Conservation (phyloP, 2,113 vertebrate species). For the Oncorhynchus mykiss region DNA sequence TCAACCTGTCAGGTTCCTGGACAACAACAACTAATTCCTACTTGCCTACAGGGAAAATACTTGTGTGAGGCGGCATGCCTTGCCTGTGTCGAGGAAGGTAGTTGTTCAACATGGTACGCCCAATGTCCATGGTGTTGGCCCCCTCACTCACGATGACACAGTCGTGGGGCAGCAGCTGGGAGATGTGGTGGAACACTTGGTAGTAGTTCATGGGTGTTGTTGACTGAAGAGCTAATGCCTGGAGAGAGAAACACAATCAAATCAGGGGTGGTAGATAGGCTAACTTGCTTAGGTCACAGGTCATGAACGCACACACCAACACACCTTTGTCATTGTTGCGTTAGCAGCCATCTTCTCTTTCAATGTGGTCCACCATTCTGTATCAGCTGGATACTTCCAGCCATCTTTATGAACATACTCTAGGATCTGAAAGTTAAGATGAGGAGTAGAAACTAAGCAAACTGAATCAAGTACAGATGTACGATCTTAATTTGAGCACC, state of each 20-base stretch:
- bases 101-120: constrained; percentile 92
- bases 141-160: constrained; percentile 94
- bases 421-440: constrained; percentile 75
- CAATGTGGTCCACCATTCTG: constrained; percentile 86
- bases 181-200: constrained; percentile 86
- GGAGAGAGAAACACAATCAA: constrained; percentile 31
- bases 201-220: constrained; percentile 94
- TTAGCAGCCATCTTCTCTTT: constrained; percentile 83
- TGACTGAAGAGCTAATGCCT: constrained; percentile 78
- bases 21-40: neutral
- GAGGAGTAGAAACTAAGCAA: too few relatives aligned
- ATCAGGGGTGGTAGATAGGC: too few relatives aligned
- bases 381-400: constrained; percentile 79
- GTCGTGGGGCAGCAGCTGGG: constrained; percentile 83
- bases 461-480: too few relatives aligned
- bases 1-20: neutral
- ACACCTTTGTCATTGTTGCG: constrained; percentile 81
- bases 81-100: constrained; percentile 87
- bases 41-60: neutral
- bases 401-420: constrained; percentile 67
- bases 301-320: neutral
- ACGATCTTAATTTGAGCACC: too few relatives aligned
- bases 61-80: constrained; percentile 20
- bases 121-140: constrained; percentile 98
- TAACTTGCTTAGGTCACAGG: too few relatives aligned